phyloP scores from a whole-genome alignment of 2,888 invertebrate species.

The Exephanes ischioxanthus region DNA sequence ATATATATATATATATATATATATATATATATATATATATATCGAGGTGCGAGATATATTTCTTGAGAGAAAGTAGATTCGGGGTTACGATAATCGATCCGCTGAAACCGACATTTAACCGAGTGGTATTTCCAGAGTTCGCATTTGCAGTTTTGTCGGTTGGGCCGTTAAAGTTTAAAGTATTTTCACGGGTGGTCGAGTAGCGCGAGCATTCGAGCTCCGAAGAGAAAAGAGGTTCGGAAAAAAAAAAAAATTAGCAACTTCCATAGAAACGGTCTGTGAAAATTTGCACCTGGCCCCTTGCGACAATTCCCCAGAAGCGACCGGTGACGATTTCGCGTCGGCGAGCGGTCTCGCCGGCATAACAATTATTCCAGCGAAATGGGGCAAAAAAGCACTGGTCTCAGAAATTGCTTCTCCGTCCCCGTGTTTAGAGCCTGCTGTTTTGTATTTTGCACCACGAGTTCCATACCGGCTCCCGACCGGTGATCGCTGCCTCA shows the following conservation, averaged over 20 bases:
- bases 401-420: constrained; percentile 10
- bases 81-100: not conserved
- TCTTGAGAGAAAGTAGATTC: constrained; percentile 26
- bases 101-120: constrained; percentile 8
- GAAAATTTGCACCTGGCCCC: constrained; percentile 1
- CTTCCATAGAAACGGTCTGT: not conserved
- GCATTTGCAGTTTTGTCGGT: constrained; percentile 17
- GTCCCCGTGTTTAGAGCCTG: not conserved
- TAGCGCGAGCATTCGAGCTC: not conserved
- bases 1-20: too few relatives aligned
- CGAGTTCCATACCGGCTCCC: constrained; percentile 12
- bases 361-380: constrained; percentile 19
- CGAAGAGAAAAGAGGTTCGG: constrained; percentile 18
- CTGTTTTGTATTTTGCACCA: constrained; percentile 29
- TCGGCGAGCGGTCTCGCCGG: not conserved
- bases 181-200: constrained; percentile 52
- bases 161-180: constrained; percentile 34
- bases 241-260: not conserved
- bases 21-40: too few relatives aligned
- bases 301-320: constrained; percentile 12
- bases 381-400: constrained; percentile 12
- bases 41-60: not conserved
- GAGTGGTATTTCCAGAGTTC: constrained; percentile 9
- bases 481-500: constrained; percentile 19
- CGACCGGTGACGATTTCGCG: not conserved